These are phyloP conservation scores for Odontothrips loti DNA, from an alignment of 2,888 invertebrate genomes.

Conservation along the genomic window DNA sequence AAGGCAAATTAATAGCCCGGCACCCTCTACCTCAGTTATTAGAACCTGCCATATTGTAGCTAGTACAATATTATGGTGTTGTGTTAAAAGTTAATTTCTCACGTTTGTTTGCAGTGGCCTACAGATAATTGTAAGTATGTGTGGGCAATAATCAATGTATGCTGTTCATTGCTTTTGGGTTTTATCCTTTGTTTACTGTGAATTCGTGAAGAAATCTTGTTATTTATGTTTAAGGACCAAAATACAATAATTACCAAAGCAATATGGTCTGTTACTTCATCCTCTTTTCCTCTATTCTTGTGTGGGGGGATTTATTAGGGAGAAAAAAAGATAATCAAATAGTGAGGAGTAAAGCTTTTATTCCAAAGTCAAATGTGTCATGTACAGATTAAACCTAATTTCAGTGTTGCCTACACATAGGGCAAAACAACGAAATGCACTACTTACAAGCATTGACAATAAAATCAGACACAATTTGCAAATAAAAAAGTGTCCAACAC, in stretches of 20 bases:
- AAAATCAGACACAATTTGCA: background rate
- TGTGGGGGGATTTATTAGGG: background rate
- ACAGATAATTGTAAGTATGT: background rate
- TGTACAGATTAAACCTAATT: conserved; percentile 7
- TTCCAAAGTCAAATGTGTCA: background rate
- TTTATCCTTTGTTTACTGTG: background rate
- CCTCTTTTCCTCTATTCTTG: too few species aligned
- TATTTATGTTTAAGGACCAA: background rate
- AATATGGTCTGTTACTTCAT: too few species aligned
- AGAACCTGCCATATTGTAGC: background rate
- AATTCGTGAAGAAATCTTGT: conserved; percentile 24
- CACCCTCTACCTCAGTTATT: background rate
- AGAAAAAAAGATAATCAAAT: background rate
- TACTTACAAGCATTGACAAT: background rate
- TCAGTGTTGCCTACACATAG: background rate
- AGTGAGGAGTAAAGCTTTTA: conserved; percentile 10
- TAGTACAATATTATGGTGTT: background rate
- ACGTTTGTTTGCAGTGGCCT: background rate
- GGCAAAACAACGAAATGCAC: background rate
- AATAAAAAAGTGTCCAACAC: background rate
- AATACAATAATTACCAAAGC: background rate
- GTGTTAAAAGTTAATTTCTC: background rate
- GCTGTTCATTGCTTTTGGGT: background rate
- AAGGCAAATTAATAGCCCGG: too few species aligned
- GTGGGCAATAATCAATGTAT: background rate